These are phyloP conservation scores for Athene cunicularia DNA, from an alignment of 2,113 vertebrate genomes.

Conservation along the genomic window DNA sequence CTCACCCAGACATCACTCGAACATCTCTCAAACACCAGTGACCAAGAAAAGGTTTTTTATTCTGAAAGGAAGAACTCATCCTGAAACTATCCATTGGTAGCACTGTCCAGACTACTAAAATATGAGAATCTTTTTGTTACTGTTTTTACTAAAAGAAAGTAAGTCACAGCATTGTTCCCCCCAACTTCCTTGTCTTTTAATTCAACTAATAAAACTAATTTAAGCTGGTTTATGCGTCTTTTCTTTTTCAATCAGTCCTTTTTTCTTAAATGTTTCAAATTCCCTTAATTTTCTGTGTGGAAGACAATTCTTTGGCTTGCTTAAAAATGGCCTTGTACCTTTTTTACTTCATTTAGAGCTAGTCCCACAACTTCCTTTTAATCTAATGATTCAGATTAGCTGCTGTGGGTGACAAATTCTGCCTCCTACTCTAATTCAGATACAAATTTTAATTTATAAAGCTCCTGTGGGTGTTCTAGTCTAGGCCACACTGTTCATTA, in stretches of 20 bases:
- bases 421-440: slow-evolving; percentile 6
- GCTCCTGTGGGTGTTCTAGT: neutral
- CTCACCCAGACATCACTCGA: neutral
- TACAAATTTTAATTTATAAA: slow-evolving; percentile 29
- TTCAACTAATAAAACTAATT: neutral
- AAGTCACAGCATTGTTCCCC: neutral
- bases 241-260: neutral
- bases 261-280: neutral
- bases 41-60: neutral
- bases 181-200: neutral
- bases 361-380: neutral
- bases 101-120: neutral
- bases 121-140: neutral
- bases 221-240: neutral
- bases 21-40: neutral
- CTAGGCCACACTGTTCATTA: neutral
- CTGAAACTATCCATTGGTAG: neutral
- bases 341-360: neutral
- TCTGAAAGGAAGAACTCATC: neutral
- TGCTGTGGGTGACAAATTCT: neutral
- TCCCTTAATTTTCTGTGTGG: neutral
- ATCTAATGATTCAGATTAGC: neutral
- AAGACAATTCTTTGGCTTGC: neutral
- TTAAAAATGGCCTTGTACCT: neutral
- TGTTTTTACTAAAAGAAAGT: neutral